A percentile compares a stretch with the other conserved stretches of the same genome.
Evolutionary conservation across 1,140 invertebrate genomes (phyloP).

Genomic region (Drosophila tani): DNA sequence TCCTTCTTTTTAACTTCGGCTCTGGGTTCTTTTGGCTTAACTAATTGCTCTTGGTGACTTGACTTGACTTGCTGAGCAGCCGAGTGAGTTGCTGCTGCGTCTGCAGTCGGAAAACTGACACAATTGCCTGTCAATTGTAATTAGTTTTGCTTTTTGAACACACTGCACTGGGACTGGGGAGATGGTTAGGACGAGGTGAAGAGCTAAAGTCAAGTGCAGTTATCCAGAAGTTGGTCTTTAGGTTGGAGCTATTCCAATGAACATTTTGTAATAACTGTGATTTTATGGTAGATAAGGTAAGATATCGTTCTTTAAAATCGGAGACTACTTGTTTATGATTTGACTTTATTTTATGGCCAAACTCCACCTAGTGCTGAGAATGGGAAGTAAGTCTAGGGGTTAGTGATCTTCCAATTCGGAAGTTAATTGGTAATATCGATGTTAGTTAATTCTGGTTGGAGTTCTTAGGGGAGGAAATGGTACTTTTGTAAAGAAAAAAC

Average conservation of each 20-base stretch:
- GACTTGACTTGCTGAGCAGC: conserved; percentile 37
- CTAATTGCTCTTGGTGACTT: conserved; percentile 71
- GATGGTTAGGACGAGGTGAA: background rate
- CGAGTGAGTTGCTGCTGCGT: conserved; percentile 32
- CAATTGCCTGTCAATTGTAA: conserved; percentile 84
- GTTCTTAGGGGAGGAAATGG: background rate
- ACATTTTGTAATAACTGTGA: background rate
- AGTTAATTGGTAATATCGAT: background rate
- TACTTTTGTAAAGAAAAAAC: background rate
- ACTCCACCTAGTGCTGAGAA: conserved; percentile 44
- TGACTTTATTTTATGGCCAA: background rate
- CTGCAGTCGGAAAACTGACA: conserved; percentile 45
- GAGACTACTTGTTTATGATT: background rate
- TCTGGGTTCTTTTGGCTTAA: conserved; percentile 64
- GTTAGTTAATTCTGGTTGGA: conserved; percentile 4
- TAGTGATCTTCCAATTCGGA: conserved; percentile 2
- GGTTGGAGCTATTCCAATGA: conserved; percentile 6
- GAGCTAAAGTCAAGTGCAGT: conserved; percentile 37
- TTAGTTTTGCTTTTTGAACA: conserved; percentile 80
- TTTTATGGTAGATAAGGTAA: background rate
- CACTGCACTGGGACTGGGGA: conserved; percentile 14
- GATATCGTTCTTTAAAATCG: background rate
- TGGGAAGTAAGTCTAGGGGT: conserved; percentile 4
- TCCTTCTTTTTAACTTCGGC: conserved; percentile 44
- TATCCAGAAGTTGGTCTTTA: conserved; percentile 33